Evolutionary conservation across 2,113 vertebrate genomes (phyloP), one percentile per base, ranked within the genome.

Genomic region (Acinonyx jubatus): DNA sequence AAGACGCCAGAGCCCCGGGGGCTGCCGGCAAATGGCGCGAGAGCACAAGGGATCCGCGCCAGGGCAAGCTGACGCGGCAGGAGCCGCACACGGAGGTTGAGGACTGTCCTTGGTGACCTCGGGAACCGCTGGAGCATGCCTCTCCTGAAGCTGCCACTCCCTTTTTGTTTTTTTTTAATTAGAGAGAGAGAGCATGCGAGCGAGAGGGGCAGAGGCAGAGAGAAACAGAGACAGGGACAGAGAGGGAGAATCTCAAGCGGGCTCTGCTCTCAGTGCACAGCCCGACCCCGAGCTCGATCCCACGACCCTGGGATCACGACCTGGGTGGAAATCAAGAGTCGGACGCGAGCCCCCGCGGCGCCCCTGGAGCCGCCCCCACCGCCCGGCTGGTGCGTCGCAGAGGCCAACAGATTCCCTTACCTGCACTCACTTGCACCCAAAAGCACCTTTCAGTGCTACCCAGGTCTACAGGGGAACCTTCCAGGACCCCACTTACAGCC

Each of bases 91-190:
- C 11, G 1, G 68, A 57, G 33, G 45, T 6, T 29, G 7, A 50
- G 41, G 27, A 16, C 6, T 0, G 6, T n/a, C 52, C 61, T 45
- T 0, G 2, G 41, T 16, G 36, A 8, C 29, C 0, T 13, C 5
- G 1, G 12, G 8, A 13, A 8, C n/a, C 4, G 11, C 69, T 5
- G 48, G 48, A 91, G 57, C 57, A 4, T 0, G 0, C 41, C 25
- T 27, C 69, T 33, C 65, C 96, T 33, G 33, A 69, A 85, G 45
- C 94, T 41, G 15, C 27, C 50, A 0, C 61, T 9, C 1, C 69
- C 38, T 61, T 61, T 61, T 23, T 3, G 50, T 57, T 21, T 57
- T 57, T 57, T 52, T 52, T 55, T 55, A 25, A 61, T 61, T 61
- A 3, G 50, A 14, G 50, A 50, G 50, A 50, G 11, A 50, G 50